Base-by-base conservation (phyloP, 2,888 invertebrate species). In the Oeneis ivallda region DNA sequence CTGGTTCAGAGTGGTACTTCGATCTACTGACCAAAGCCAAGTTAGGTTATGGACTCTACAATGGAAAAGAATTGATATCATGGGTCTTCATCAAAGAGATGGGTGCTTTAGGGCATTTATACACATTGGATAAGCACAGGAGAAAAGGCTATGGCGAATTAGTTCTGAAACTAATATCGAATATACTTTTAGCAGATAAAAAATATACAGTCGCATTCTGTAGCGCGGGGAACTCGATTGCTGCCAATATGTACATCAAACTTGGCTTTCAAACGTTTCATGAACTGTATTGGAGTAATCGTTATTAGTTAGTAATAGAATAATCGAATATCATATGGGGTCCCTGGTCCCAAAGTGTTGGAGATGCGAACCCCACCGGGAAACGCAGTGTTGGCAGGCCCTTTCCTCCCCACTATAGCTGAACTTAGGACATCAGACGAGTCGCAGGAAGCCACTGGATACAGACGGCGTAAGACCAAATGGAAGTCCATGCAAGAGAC, bases 61-160 rank as follows among this genome's bases (percentile, higher is more conserved):
- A 74, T 1, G 70, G 79, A 15, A 59, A 76, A 3, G 71, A 70
- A 2, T 70, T 84, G 4, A 59, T 82, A 8, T 72, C 82, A 1
- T 88, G 87, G 86, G 74, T 79, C 0, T 75, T 81, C 10, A 69
- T 85, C 9, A 83, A 80, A 32, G 84, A 86, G 73, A 74, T 71
- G 53, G 87, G 88, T 1, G 76, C 79, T 1, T 70, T 87, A 0
- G 73, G 79, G 0, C 86, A 88, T 65, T 67, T 87, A 10, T 87
- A 78, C 49, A 86, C 85, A 0, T 15, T 84, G 26, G 79, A 83
- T 67, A 71, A 76, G 1, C 74, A 85, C 2, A 83, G 87, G 66
- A 76, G 76, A 17, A 82, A 81, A 64, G 86, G 86, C 0, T 86
- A 84, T 52, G 86, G 78, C 0, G 80, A 80, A 57, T 50, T 83